These are phyloP conservation scores for Chaunax sp. DNA, from an alignment of 2,797 vertebrate species.

Conservation along the genomic window DNA sequence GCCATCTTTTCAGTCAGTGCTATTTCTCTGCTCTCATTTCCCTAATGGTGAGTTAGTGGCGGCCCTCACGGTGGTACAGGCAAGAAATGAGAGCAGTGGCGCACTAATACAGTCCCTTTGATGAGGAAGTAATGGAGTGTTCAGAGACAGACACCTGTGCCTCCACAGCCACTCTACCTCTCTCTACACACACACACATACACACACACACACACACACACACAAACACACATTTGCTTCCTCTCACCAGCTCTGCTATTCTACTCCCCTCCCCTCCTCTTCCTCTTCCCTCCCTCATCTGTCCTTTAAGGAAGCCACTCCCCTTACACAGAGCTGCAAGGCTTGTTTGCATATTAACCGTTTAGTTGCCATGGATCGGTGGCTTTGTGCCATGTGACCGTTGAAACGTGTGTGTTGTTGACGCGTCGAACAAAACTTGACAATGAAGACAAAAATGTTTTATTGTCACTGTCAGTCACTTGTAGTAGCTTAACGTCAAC, in stretches of 20 bases:
- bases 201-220: conserved; percentile 2
- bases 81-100: conserved; percentile 54
- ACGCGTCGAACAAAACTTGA: background rate
- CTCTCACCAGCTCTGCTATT: conserved; percentile 54
- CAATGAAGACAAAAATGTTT: too few relatives aligned
- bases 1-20: conserved; percentile 45
- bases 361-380: conserved; percentile 78
- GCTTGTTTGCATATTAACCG: conserved; percentile 87
- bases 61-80: conserved; percentile 43
- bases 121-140: conserved; percentile 79
- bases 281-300: conserved; percentile 53
- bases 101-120: conserved; percentile 71
- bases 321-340: conserved; percentile 68
- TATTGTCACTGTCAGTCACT: too few relatives aligned
- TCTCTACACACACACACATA: conserved; percentile 1
- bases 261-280: conserved; percentile 54
- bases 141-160: conserved; percentile 80
- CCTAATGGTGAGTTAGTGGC: conserved; percentile 64
- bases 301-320: conserved; percentile 74
- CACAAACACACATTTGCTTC: conserved; percentile 34
- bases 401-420: conserved; percentile 58
- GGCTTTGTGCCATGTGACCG: conserved; percentile 72
- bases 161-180: conserved; percentile 46
- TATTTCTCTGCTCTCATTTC: conserved; percentile 61
- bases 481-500: too few relatives aligned